Conservation (phyloP, 2,113 vertebrate species). For the Platichthys stellatus region DNA sequence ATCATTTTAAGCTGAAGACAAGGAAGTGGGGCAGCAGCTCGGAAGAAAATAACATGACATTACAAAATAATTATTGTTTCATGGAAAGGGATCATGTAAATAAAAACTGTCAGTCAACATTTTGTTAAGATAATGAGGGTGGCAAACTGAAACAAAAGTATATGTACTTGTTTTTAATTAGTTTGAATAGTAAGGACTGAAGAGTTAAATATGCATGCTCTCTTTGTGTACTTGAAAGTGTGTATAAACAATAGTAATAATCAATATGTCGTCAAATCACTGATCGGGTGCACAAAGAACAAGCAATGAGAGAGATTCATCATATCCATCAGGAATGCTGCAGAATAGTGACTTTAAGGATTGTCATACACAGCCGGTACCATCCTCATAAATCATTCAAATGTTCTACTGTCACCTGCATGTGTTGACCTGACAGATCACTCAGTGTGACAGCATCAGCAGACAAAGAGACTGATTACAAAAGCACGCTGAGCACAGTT, state of each 20-base stretch:
- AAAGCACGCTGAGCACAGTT: slow-evolving; percentile 15
- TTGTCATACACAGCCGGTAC: not conserved
- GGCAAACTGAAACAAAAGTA: too few species aligned
- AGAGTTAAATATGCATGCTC: too few species aligned
- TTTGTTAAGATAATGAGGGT: too few species aligned
- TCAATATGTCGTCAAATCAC: too few species aligned
- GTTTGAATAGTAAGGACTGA: too few species aligned
- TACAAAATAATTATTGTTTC: not conserved
- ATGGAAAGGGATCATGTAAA: too few species aligned
- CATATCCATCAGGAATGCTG: not conserved
- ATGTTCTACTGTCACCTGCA: not conserved
- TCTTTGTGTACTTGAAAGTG: not conserved
- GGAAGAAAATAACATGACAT: slow-evolving; percentile 1
- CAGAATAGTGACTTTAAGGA: not conserved
- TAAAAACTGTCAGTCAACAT: too few species aligned
- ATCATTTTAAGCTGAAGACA: slow-evolving; percentile 63
- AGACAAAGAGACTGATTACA: slow-evolving; percentile 41
- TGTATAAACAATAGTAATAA: not conserved
- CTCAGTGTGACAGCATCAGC: slow-evolving; percentile 19
- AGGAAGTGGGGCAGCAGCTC: slow-evolving; percentile 52
- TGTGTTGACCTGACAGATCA: slow-evolving; percentile 13
- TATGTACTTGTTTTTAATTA: too few species aligned
- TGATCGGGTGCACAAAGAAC: too few species aligned
- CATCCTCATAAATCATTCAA: slow-evolving; percentile 24
- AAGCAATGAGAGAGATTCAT: not conserved